phyloP scores from a whole-genome alignment of 2,888 invertebrate species.

The Dolichomitus sp. region DNA sequence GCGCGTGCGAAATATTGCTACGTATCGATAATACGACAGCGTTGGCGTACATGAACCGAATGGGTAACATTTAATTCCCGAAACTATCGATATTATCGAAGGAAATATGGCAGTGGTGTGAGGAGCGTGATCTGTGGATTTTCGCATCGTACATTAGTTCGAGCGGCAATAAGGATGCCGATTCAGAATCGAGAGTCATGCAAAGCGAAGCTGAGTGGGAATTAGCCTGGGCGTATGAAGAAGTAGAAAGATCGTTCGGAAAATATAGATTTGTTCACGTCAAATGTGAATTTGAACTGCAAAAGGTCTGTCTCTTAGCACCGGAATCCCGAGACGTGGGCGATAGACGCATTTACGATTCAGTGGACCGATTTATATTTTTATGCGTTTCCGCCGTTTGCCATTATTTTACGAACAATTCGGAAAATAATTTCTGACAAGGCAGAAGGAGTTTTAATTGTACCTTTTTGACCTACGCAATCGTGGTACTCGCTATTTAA shows the following conservation, averaged over 20 bases:
- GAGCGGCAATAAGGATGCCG: slow-evolving; percentile 53
- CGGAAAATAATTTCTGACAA: slow-evolving; percentile 55
- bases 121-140: slow-evolving; percentile 47
- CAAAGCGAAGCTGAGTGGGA: slow-evolving; percentile 68
- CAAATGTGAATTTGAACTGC: slow-evolving; percentile 73
- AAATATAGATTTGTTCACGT: slow-evolving; percentile 74
- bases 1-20: slow-evolving; percentile 4
- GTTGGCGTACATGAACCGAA: no score
- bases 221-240: slow-evolving; percentile 56
- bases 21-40: no score
- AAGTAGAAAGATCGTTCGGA: slow-evolving; percentile 64
- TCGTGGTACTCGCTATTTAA: slow-evolving; percentile 74
- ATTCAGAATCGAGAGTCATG: slow-evolving; percentile 63
- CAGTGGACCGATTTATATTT: slow-evolving; percentile 63
- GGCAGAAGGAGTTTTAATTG: slow-evolving; percentile 52
- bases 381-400: slow-evolving; percentile 74
- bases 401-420: slow-evolving; percentile 48
- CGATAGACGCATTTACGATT: slow-evolving; percentile 74
- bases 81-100: slow-evolving; percentile 26
- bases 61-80: no score
- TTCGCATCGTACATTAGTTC: slow-evolving; percentile 63
- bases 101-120: slow-evolving; percentile 58
- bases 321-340: slow-evolving; percentile 69
- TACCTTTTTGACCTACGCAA: slow-evolving; percentile 51
- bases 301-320: slow-evolving; percentile 73